Evolutionary conservation across 2,113 vertebrate genomes (phyloP).

Genomic region (Apaloderma vittatum): DNA sequence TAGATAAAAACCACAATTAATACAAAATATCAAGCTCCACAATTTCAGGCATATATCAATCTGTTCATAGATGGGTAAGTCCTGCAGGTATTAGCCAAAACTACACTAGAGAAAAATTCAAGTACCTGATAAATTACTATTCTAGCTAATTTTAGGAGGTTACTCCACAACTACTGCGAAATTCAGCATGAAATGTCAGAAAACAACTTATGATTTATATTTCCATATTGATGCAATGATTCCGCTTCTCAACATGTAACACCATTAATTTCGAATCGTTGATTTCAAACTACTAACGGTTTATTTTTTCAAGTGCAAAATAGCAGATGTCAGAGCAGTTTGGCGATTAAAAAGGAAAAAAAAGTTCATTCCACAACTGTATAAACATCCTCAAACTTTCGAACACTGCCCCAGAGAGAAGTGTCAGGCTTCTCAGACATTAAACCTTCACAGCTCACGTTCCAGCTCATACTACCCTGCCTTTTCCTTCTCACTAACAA

Average conservation of each 20-base stretch:
- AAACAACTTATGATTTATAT: neutral
- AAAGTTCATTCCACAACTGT: neutral
- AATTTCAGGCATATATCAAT: neutral
- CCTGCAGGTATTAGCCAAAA: neutral
- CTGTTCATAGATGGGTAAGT: neutral
- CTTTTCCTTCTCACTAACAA: neutral
- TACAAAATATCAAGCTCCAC: neutral
- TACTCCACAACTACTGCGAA: neutral
- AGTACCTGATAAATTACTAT: neutral
- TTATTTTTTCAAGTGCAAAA: neutral
- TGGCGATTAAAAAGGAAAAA: neutral
- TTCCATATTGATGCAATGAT: neutral
- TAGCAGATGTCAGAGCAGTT: neutral
- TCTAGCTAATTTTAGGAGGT: neutral
- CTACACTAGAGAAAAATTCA: neutral
- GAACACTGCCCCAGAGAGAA: neutral
- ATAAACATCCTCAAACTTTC: neutral
- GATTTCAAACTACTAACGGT: neutral
- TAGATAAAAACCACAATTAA: neutral
- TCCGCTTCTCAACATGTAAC: neutral
- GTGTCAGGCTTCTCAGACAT: fast-evolving
- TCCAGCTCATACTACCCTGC: neutral
- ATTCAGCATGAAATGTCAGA: neutral
- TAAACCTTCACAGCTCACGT: neutral
- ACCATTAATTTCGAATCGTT: neutral